These are phyloP conservation scores for Agelastica alni DNA, from an alignment of 2,888 invertebrate species.

Conservation along the genomic window DNA sequence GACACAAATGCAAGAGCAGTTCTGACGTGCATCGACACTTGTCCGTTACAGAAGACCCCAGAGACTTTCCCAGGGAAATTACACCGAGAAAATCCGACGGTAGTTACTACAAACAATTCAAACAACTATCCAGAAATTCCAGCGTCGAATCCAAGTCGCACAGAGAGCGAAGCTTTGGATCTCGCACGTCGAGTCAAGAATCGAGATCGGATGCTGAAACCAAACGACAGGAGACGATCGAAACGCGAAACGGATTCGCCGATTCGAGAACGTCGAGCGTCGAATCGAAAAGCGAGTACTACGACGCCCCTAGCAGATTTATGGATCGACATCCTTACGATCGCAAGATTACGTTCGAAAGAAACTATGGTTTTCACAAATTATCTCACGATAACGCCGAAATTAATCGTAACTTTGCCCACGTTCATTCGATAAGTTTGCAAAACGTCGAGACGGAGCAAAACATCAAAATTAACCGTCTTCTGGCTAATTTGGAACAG, in stretches of 20 bases:
- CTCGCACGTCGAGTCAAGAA: conserved; percentile 71
- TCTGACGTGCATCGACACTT: conserved; percentile 75
- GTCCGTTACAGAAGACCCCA: conserved; percentile 78
- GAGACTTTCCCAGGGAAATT: conserved; percentile 72
- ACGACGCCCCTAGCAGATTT: conserved; percentile 57
- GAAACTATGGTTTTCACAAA: conserved; percentile 55
- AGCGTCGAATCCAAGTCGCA: conserved; percentile 62
- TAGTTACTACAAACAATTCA: conserved; percentile 72
- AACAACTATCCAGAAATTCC: conserved; percentile 68
- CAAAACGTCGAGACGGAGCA: conserved; percentile 74
- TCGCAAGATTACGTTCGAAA: conserved; percentile 54
- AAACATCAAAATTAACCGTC: conserved; percentile 60
- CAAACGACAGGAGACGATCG: conserved; percentile 45
- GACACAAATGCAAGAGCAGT: conserved; percentile 68
- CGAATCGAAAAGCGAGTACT: conserved; percentile 69
- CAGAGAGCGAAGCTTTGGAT: conserved; percentile 57
- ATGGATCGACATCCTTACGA: conserved; percentile 51
- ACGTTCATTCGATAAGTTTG: conserved; percentile 70
- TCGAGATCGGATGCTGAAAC: conserved; percentile 62
- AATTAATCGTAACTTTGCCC: conserved; percentile 44
- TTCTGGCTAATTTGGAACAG: conserved; percentile 60
- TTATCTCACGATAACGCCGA: conserved; percentile 26
- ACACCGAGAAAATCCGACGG: conserved; percentile 74
- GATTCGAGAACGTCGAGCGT: conserved; percentile 71
- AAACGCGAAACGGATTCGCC: conserved; percentile 49